phyloP scores from a whole-genome alignment of 2,113 vertebrate species.

The Uropsilus gracilis region DNA sequence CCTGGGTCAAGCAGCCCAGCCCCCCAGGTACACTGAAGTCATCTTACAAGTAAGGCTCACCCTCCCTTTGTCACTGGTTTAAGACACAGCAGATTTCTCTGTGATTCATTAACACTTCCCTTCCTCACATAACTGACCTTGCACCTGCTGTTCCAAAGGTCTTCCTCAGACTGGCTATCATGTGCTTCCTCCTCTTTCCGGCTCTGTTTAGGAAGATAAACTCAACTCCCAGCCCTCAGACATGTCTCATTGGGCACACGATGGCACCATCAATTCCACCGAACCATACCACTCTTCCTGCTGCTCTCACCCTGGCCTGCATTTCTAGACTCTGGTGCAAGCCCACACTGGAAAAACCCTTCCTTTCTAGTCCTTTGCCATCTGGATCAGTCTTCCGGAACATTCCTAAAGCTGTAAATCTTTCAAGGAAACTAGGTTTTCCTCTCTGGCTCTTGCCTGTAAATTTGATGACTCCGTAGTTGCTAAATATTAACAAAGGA shows the following conservation, averaged over 20 bases:
- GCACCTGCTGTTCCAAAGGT: slow-evolving; percentile 30
- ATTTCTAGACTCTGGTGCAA: not conserved
- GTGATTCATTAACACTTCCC: slow-evolving; percentile 60
- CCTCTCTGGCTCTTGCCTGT: slow-evolving; percentile 42
- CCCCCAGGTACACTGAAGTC: not conserved
- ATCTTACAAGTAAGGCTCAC: not conserved
- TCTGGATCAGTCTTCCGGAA: slow-evolving; percentile 51
- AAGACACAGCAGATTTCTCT: slow-evolving; percentile 45
- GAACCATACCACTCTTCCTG: not conserved
- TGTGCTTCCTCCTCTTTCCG: slow-evolving; percentile 47
- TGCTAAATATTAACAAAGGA: slow-evolving; percentile 62
- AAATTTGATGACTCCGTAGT: slow-evolving; percentile 35
- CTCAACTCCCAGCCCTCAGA: not conserved
- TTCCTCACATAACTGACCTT: slow-evolving; percentile 55
- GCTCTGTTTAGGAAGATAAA: slow-evolving; percentile 59
- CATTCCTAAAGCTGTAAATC: slow-evolving; percentile 60
- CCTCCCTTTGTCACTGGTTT: not conserved
- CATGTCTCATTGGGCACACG: not conserved
- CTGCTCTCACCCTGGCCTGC: not conserved
- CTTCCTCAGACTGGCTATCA: slow-evolving; percentile 41
- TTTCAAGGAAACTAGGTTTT: slow-evolving; percentile 51
- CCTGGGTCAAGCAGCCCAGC: not conserved
- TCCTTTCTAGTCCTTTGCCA: slow-evolving; percentile 7
- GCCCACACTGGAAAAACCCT: slow-evolving; percentile 6
- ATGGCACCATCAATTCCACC: no score